A percentile compares a stretch with the other conserved stretches of the same genome.
Conservation (phyloP, 2,797 vertebrate species). For the Falco columbarius region DNA sequence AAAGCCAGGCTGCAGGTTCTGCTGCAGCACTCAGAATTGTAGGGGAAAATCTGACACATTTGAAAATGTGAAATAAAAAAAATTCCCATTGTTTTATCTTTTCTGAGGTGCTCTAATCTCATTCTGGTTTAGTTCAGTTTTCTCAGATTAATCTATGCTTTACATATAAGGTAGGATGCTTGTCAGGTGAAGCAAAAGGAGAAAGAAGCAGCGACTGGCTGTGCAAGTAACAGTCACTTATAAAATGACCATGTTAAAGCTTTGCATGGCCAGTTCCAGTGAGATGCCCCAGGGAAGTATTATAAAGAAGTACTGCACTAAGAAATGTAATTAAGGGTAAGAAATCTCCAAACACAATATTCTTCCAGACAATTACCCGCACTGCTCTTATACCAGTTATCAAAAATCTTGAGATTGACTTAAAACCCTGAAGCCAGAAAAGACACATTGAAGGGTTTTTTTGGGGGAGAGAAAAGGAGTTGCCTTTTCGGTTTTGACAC, state of each 20-base stretch:
- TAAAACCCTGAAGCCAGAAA: not conserved
- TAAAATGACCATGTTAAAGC: not conserved
- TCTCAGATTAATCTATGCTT: not conserved
- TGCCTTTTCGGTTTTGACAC: not conserved
- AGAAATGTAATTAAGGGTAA: not conserved
- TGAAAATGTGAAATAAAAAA: not conserved
- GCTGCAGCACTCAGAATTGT: not conserved
- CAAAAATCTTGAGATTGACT: not conserved
- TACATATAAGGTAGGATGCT: not conserved
- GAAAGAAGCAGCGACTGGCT: not conserved
- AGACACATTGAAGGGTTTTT: not conserved
- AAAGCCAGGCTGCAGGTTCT: not conserved
- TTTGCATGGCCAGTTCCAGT: not conserved
- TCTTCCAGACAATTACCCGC: not conserved
- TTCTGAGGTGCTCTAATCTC: not conserved
- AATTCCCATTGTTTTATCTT: not conserved
- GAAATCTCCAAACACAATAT: not conserved
- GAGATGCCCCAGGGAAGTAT: not conserved
- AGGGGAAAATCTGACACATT: not conserved
- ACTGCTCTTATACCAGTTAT: not conserved
- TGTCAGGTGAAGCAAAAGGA: not conserved
- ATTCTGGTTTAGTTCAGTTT: not conserved
- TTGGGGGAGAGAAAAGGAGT: rapidly evolving
- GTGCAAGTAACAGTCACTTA: not conserved
- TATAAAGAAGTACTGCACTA: not conserved